Conservation (phyloP, 2,888 invertebrate genomes). For the Boloria selene region DNA sequence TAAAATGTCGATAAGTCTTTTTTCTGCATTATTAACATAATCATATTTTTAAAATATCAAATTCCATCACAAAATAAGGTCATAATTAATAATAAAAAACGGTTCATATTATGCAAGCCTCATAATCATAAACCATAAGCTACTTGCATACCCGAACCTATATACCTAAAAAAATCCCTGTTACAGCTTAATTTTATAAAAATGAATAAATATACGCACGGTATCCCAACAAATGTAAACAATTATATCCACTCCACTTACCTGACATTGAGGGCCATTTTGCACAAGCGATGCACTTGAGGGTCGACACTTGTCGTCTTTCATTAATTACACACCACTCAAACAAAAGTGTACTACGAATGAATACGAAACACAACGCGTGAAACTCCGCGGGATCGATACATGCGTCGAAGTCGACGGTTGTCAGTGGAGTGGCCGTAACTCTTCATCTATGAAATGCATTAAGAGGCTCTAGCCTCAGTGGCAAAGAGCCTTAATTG, state of each 20-base stretch:
- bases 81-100: no score
- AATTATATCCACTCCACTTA: conserved; percentile 57
- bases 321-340: conserved; percentile 50
- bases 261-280: conserved; percentile 74
- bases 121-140: no score
- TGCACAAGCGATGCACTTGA: conserved; percentile 54
- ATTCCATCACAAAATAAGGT: no score
- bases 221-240: conserved; percentile 11
- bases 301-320: conserved; percentile 46
- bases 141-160: no score
- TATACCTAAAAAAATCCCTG: no score
- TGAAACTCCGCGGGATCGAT: conserved; percentile 34
- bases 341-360: conserved; percentile 29
- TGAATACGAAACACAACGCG: conserved; percentile 29
- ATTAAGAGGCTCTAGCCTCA: conserved; percentile 45
- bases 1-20: no score
- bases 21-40: no score
- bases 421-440: conserved; percentile 60
- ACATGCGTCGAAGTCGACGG: conserved; percentile 58
- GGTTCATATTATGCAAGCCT: no score
- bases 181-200: not conserved
- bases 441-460: conserved; percentile 64
- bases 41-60: no score
- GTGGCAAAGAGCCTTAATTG: conserved; percentile 51
- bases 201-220: not conserved